Evolutionary conservation across 2,888 invertebrate species (phyloP).

Genomic region (Eudasyphora cyanicolor): DNA sequence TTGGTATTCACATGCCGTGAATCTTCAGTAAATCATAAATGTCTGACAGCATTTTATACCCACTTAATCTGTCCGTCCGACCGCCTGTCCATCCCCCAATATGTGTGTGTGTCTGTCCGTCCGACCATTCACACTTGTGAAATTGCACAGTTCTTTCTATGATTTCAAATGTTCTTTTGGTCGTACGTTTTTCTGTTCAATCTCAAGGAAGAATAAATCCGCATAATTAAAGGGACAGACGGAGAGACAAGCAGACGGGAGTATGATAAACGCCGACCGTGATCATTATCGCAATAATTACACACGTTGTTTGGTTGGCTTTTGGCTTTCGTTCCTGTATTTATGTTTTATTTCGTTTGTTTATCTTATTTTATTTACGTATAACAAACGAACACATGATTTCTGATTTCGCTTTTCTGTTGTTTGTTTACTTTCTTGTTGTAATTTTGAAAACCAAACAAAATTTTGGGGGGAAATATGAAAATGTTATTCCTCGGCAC

Average conservation of each 20-base stretch:
- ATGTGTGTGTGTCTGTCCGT: background rate
- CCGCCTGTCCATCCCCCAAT: background rate
- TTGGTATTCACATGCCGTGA: background rate
- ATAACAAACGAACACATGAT: background rate
- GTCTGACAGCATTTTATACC: background rate
- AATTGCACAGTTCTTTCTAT: too few relatives aligned
- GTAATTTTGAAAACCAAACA: conserved; percentile 23
- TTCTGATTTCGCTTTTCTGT: background rate
- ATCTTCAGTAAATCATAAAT: background rate
- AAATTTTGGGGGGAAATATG: too few relatives aligned
- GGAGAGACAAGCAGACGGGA: background rate
- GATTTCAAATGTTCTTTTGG: too few relatives aligned
- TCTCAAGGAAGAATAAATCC: background rate
- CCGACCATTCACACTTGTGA: background rate
- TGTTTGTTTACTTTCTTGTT: conserved; percentile 6
- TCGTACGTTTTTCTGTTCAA: background rate
- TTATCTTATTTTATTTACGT: background rate
- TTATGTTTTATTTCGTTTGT: background rate
- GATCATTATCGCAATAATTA: conserved; percentile 30
- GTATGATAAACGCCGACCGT: background rate
- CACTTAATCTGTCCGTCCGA: background rate
- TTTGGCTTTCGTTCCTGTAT: background rate
- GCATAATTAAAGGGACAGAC: background rate
- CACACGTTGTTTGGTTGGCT: conserved; percentile 29
- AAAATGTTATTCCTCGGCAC: too few relatives aligned